Evolutionary conservation across 1,140 invertebrate genomes (phyloP), one percentile per base, ranked within the genome.

Genomic region (Drosophila athabasca): DNA sequence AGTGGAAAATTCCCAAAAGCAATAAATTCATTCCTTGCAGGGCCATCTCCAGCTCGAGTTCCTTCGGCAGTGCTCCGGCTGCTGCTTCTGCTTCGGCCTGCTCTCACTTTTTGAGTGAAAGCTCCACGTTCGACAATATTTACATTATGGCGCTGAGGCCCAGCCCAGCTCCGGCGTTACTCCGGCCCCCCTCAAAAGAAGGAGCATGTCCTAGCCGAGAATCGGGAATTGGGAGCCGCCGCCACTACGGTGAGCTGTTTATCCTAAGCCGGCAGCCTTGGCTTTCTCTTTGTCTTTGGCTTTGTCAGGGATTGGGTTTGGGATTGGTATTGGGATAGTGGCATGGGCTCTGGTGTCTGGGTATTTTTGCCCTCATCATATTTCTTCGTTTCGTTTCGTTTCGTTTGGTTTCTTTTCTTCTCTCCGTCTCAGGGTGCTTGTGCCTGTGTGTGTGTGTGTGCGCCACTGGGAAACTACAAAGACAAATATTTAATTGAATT

Each of bases 401-500:
- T 45, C 17, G 45, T 43, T 46, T 46, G 51, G 54, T 52, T 51
- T 24, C 35, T 17, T 48, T 57, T 11, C 64, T 17, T 13, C 29
- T 31, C 29, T 59, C 39, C 52, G 44, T 17, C 4, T 5, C 24
- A 26, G 24, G 50, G 46, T 15, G 43, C 22, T 35, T 41, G 29
- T 41, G 29, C 22, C 48, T 41, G 17, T 19, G 29, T 41, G 9
- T 52, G 43, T 26, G 2, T 60, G 49, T 67, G 29, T 61, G 48
- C 58, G 48, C 62, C 45, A 29, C 49, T 43, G 70, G 45, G 35
- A 76, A 88, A 88, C 84, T 88, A 89, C 84, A 89, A 88, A 88
- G 84, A 84, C 84, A 88, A 88, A 88, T 88, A 88, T 88, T 88
- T 88, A 88, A 88, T 88, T 88, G 84, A 88, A 88, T 88, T 88